These are phyloP conservation scores for Parnassius orleans DNA, from an alignment of 2,888 invertebrate genomes.

Conservation along the genomic window DNA sequence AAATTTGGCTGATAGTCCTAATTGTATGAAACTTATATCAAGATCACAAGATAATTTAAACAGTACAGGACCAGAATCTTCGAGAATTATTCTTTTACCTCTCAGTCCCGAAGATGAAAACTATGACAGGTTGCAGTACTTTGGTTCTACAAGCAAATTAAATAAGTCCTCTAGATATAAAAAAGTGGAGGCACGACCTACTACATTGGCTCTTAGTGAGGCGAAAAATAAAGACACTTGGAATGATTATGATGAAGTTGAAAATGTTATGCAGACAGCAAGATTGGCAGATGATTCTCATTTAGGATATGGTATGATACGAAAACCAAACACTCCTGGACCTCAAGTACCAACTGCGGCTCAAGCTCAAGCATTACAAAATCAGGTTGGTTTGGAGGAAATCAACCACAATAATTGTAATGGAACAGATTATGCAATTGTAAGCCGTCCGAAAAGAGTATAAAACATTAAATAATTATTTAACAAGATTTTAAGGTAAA, in stretches of 20 bases:
- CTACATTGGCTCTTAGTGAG: conserved; percentile 69
- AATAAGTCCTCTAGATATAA: conserved; percentile 85
- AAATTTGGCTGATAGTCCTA: conserved; percentile 69
- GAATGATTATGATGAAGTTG: conserved; percentile 90
- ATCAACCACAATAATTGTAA: conserved; percentile 87
- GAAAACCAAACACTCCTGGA: conserved; percentile 82
- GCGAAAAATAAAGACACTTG: conserved; percentile 77
- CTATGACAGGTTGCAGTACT: conserved; percentile 91
- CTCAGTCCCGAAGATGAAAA: conserved; percentile 80
- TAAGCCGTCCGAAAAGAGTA: conserved; percentile 92
- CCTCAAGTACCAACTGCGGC: conserved; percentile 77
- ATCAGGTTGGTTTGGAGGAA: conserved; percentile 69
- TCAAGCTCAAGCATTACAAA: conserved; percentile 71
- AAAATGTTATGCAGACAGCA: conserved; percentile 84
- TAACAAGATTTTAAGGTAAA: conserved; percentile 52
- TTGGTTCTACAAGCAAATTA: conserved; percentile 87
- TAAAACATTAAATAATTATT: conserved; percentile 55
- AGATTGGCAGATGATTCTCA: conserved; percentile 90
- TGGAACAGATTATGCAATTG: conserved; percentile 89
- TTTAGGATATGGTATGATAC: conserved; percentile 88
- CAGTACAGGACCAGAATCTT: conserved; percentile 69
- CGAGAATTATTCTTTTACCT: conserved; percentile 79
- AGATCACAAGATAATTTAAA: conserved; percentile 76
- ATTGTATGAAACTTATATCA: conserved; percentile 74
- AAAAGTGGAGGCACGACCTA: conserved; percentile 84